Percentiles rank a stretch among this genome's conserved stretches.
Evolutionary conservation across 2,113 vertebrate species (phyloP).

Genomic region (Limanda limanda): DNA sequence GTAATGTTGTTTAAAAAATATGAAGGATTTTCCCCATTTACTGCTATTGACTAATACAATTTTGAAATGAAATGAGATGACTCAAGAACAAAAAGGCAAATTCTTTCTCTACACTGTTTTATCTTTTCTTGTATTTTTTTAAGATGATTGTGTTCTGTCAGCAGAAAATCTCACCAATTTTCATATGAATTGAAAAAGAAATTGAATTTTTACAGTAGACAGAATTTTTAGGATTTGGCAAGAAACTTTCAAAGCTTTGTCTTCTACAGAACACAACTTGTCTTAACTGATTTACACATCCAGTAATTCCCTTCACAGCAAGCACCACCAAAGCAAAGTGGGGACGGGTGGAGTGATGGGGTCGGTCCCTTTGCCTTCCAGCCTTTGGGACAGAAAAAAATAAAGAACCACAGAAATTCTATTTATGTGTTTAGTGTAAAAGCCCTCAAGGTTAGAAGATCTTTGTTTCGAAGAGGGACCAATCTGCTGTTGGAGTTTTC

Average conservation of each 20-base stretch:
- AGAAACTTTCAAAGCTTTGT: conserved; percentile 40
- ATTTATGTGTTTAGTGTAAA: conserved; percentile 54
- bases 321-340: conserved; percentile 47
- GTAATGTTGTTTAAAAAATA: neutral
- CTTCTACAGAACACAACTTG: conserved; percentile 22
- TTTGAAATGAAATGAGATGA: too few species aligned
- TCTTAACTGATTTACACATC: conserved; percentile 41
- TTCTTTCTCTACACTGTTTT: too few species aligned
- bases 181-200: neutral
- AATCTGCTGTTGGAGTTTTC: conserved; percentile 48
- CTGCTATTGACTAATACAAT: neutral
- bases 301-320: conserved; percentile 34
- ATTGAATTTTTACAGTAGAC: neutral
- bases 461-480: conserved; percentile 46
- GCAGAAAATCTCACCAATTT: conserved; percentile 24
- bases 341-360: conserved; percentile 20
- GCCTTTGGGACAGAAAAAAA: conserved; percentile 33
- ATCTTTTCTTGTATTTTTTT: neutral
- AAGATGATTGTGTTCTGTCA: conserved; percentile 4
- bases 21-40: neutral
- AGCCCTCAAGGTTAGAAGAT: conserved; percentile 53
- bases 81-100: too few species aligned
- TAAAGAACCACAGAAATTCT: conserved; percentile 27
- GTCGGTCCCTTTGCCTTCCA: conserved; percentile 45
- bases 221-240: conserved; percentile 18